Conservation (phyloP, 64 coral and sea anemone genomes). For the Stylophora pistillata region DNA sequence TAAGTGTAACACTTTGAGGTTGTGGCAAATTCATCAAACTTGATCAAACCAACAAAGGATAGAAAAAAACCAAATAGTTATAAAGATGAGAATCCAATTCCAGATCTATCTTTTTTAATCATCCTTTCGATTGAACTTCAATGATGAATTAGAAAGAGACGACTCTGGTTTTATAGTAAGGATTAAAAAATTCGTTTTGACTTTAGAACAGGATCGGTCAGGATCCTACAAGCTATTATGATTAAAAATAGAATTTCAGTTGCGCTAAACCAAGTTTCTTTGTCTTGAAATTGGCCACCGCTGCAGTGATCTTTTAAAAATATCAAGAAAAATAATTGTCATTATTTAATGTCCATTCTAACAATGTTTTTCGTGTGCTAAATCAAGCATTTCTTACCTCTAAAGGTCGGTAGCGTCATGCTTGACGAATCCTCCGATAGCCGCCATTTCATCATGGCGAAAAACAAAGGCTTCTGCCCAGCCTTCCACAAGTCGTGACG, state of each 20-base stretch:
- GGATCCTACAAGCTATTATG: no score
- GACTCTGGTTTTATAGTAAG: no score
- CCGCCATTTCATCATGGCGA: slow-evolving; percentile 44
- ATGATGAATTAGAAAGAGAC: no score
- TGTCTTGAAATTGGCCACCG: neutral
- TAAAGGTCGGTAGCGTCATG: slow-evolving; percentile 34
- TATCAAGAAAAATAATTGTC: neutral
- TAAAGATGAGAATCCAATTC: no score
- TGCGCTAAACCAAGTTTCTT: neutral
- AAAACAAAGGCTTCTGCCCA: neutral
- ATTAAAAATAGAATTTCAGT: no score
- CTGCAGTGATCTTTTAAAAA: neutral
- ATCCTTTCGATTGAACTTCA: no score
- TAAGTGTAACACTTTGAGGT: no score
- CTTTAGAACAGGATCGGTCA: no score
- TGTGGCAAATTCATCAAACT: no score
- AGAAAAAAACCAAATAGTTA: no score
- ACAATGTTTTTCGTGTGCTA: neutral
- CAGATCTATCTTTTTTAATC: no score
- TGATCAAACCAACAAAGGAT: no score
- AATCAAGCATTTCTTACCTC: slow-evolving; percentile 36
- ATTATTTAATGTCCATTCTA: neutral
- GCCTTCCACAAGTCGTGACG: slow-evolving; percentile 28
- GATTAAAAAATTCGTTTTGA: neutral
- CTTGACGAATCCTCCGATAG: slow-evolving; percentile 7